These are phyloP conservation scores for Kryptolebias marmoratus DNA, from an alignment of 2,113 vertebrate genomes.

Conservation along the genomic window DNA sequence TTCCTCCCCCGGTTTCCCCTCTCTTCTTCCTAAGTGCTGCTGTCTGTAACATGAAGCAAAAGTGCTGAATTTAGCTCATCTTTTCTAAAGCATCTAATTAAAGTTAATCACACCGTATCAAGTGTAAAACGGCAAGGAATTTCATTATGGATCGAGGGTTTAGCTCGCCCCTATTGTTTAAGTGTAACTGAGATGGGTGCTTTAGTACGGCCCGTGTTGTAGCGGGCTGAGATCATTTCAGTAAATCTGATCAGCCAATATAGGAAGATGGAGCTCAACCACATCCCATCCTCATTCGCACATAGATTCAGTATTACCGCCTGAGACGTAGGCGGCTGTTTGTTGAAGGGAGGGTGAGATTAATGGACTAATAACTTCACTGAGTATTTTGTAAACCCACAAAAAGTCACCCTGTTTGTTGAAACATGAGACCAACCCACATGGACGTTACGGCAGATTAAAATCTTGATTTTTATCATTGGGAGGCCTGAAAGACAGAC, in stretches of 20 bases:
- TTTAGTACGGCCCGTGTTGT: constrained; percentile 19
- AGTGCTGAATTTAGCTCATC: constrained; percentile 67
- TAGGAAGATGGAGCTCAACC: background rate
- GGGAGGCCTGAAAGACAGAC: constrained; percentile 29
- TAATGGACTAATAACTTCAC: constrained; percentile 34
- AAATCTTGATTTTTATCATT: constrained; percentile 55
- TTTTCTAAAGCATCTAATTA: constrained; percentile 64
- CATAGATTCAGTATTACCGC: constrained; percentile 13
- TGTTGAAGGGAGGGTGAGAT: constrained; percentile 30
- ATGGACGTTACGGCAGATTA: constrained; percentile 19
- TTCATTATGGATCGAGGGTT: constrained; percentile 42
- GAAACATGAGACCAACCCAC: constrained; percentile 28
- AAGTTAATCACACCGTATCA: constrained; percentile 65
- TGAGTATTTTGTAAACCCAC: constrained; percentile 25
- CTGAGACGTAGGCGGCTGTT: background rate
- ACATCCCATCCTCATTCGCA: constrained; percentile 36
- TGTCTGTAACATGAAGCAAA: constrained; percentile 50
- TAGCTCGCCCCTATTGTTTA: constrained; percentile 34
- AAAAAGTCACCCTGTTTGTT: constrained; percentile 21
- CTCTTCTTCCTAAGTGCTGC: background rate
- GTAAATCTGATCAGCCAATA: constrained; percentile 25
- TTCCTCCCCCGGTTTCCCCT: constrained; percentile 29
- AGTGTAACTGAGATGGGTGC: constrained; percentile 24
- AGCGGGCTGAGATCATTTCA: constrained; percentile 1
- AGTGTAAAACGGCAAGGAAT: constrained; percentile 55